Base-by-base conservation (phyloP, 2,888 invertebrate species). In the Hydrotaea diabolus region DNA sequence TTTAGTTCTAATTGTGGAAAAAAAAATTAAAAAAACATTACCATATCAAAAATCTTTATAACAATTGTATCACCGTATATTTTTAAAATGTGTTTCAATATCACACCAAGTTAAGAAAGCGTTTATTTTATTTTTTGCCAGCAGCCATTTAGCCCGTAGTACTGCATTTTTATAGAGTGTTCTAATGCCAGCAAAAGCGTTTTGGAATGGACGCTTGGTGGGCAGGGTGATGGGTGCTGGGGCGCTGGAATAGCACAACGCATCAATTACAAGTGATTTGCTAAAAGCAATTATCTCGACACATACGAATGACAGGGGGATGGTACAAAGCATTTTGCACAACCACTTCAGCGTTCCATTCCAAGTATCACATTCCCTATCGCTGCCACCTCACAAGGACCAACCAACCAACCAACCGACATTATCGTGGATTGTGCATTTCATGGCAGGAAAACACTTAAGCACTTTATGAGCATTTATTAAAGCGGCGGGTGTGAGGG, bases 401-500 rank as follows among this genome's bases (percentile, higher is more conserved):
- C 21, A 2, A 31, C n/a, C n/a, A n/a, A n/a, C n/a, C n/a, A n/a
- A n/a, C n/a, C n/a, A n/a, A n/a, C n/a, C n/a, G n/a, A 31, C 64
- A 64, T 39, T 64, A 64, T 64, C 8, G 21, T 59, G 49, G n/a
- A 53, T 72, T 49, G 49, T 66, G 76, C 66, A 76, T 83, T 74
- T 69, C n/a, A 36, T 36, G 13, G 0, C 17, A 46, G 66, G 66
- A 72, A 57, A 75, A 23, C 64, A 19, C 43, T 79, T 79, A 55
- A 46, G 26, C 53, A 64, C 15, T 71, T 66, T 79, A 15, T 36
- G 21, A 76, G 72, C 71, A 64, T 64, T 62, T 78, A 82, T 78
- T 75, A 19, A 43, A 43, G 66, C 36, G 21, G 11, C 31, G 7
- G 31, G 2, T 31, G 31, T 8, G 66, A 13, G 17, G 26, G 36